Evolutionary conservation across 2,888 invertebrate species (phyloP).

Genomic region (Cryptophagus acutangulus): DNA sequence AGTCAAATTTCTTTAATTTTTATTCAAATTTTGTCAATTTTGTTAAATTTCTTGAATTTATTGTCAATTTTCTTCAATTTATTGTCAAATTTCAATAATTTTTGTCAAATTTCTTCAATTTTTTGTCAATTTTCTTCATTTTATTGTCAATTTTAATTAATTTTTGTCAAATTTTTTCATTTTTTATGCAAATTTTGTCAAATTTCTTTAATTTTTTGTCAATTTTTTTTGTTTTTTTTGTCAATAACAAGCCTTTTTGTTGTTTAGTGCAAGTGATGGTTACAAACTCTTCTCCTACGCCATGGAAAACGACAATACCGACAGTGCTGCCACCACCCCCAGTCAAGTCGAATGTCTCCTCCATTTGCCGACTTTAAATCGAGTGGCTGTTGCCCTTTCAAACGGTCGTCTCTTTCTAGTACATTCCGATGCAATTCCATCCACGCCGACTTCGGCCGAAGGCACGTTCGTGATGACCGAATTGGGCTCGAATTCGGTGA

Average conservation of each 20-base stretch:
- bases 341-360: slow-evolving; percentile 64
- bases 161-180: too few relatives aligned
- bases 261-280: slow-evolving; percentile 52
- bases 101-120: too few relatives aligned
- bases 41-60: neutral
- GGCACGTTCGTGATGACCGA: slow-evolving; percentile 75
- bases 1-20: too few relatives aligned
- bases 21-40: neutral
- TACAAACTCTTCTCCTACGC: slow-evolving; percentile 58
- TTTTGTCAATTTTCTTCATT: too few relatives aligned
- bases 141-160: too few relatives aligned
- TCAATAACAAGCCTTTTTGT: slow-evolving; percentile 3
- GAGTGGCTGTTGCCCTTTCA: slow-evolving; percentile 77
- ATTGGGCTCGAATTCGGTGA: slow-evolving; percentile 63
- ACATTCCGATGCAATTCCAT: slow-evolving; percentile 56
- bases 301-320: slow-evolving; percentile 62
- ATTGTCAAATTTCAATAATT: too few relatives aligned
- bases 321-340: too few relatives aligned
- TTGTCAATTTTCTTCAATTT: too few relatives aligned
- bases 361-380: slow-evolving; percentile 59
- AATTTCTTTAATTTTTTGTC: too few relatives aligned
- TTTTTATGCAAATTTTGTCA: too few relatives aligned
- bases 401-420: slow-evolving; percentile 76
- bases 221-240: too few relatives aligned
- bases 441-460: slow-evolving; percentile 61